phyloP scores from a whole-genome alignment of 2,888 invertebrate species.

The Drosophila helvetica region DNA sequence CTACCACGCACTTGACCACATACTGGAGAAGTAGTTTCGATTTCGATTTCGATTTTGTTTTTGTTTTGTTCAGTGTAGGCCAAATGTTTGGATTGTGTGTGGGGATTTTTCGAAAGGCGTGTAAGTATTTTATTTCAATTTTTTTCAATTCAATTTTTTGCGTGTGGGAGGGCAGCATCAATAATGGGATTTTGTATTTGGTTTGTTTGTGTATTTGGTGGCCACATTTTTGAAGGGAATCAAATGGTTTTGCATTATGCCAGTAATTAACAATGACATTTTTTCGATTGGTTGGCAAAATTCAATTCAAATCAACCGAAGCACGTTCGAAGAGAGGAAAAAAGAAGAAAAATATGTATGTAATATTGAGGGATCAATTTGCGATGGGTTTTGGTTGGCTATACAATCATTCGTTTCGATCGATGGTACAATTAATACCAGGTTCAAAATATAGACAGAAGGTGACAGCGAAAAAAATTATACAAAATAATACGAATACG shows the following conservation, averaged over 20 bases:
- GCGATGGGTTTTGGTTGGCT: slow-evolving; percentile 30
- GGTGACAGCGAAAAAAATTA: slow-evolving; percentile 10
- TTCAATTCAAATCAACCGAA: slow-evolving; percentile 54
- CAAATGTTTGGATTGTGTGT: slow-evolving; percentile 32
- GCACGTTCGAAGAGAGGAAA: slow-evolving; percentile 60
- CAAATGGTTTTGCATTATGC: slow-evolving; percentile 48
- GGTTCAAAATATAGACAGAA: slow-evolving; percentile 10
- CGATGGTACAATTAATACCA: slow-evolving; percentile 13
- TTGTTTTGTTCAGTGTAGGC: slow-evolving; percentile 53
- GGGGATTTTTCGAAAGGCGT: slow-evolving; percentile 37
- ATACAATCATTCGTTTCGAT: slow-evolving; percentile 35
- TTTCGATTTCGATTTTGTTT: neutral
- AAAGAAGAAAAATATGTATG: slow-evolving; percentile 66
- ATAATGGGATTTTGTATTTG: slow-evolving; percentile 52
- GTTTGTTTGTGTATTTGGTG: slow-evolving; percentile 19
- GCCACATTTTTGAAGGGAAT: slow-evolving; percentile 64
- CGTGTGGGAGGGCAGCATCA: slow-evolving; percentile 57
- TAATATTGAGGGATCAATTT: slow-evolving; percentile 52
- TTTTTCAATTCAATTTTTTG: slow-evolving; percentile 23
- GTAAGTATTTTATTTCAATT: slow-evolving; percentile 29
- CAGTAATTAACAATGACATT: slow-evolving; percentile 12
- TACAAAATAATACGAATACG: slow-evolving; percentile 5
- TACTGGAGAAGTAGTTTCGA: slow-evolving; percentile 87
- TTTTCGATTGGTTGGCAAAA: slow-evolving; percentile 52
- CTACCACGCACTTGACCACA: slow-evolving; percentile 99